Evolutionary conservation across 35 echinoderm and acorn worm genomes (phyloP).

Genomic region (Patiria miniata): DNA sequence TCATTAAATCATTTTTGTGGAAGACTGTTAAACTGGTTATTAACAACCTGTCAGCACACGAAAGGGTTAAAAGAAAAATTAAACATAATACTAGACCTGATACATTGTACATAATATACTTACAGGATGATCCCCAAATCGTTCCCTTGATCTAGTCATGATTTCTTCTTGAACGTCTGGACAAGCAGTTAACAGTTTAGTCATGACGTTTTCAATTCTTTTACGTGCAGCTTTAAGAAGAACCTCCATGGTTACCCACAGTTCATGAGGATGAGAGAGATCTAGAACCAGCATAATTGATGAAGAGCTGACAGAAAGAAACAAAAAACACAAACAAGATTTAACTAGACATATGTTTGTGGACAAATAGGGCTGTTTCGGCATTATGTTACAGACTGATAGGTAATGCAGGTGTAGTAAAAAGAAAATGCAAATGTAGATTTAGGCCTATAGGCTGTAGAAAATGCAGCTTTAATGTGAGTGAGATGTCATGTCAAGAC

Average conservation of each 20-base stretch:
- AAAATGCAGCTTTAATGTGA: no score
- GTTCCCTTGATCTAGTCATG: constrained; percentile 59
- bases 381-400: not conserved
- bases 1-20: no score
- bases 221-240: constrained; percentile 64
- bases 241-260: constrained; percentile 87
- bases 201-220: constrained; percentile 69
- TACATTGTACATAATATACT: constrained; percentile 9
- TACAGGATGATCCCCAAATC: constrained; percentile 85
- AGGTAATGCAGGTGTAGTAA: no score
- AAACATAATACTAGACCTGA: no score
- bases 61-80: no score
- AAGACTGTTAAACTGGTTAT: no score
- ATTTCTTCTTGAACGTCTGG: constrained; percentile 74
- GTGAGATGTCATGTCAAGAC: no score
- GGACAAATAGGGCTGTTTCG: not conserved
- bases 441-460: no score
- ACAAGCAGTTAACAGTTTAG: constrained; percentile 40
- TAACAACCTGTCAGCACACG: no score
- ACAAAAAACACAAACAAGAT: not conserved
- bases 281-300: constrained; percentile 84
- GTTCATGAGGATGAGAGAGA: constrained; percentile 81
- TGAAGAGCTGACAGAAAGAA: constrained; percentile 45
- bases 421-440: no score
- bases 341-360: not conserved